These are phyloP conservation scores for Pachydiplax longipennis DNA, from an alignment of 2,888 invertebrate species.

Conservation along the genomic window DNA sequence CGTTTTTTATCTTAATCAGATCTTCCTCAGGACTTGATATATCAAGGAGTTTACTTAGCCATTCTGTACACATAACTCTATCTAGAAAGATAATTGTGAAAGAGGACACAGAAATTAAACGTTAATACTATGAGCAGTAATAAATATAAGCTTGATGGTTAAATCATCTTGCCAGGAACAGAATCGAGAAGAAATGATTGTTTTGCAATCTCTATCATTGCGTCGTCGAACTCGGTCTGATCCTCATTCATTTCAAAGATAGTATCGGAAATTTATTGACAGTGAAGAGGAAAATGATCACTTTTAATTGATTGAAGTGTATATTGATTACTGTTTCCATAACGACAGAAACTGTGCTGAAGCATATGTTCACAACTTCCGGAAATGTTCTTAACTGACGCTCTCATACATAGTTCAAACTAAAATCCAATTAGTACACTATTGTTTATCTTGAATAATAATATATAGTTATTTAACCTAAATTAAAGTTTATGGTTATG, in stretches of 20 bases:
- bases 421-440: too few relatives aligned
- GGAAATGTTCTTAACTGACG: too few relatives aligned
- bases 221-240: slow-evolving; percentile 58
- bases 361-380: too few relatives aligned
- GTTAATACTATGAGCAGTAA: slow-evolving; percentile 55
- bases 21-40: slow-evolving; percentile 61
- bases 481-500: too few relatives aligned
- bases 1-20: slow-evolving; percentile 61
- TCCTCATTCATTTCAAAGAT: slow-evolving; percentile 53
- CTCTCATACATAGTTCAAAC: too few relatives aligned
- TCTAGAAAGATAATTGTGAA: slow-evolving; percentile 58
- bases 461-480: too few relatives aligned
- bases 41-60: slow-evolving; percentile 62
- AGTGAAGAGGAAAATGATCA: too few relatives aligned
- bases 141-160: slow-evolving; percentile 51
- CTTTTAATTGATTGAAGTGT: too few relatives aligned
- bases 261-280: too few relatives aligned
- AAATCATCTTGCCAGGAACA: slow-evolving; percentile 57
- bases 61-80: slow-evolving; percentile 64
- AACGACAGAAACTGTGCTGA: too few relatives aligned
- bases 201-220: slow-evolving; percentile 58
- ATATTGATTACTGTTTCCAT: too few relatives aligned
- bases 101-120: slow-evolving; percentile 62
- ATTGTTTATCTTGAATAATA: too few relatives aligned
- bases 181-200: slow-evolving; percentile 57